Percentiles rank a stretch among this genome's conserved stretches.
Evolutionary conservation across 2,113 vertebrate species (phyloP).

Genomic region (Eolophus roseicapilla): DNA sequence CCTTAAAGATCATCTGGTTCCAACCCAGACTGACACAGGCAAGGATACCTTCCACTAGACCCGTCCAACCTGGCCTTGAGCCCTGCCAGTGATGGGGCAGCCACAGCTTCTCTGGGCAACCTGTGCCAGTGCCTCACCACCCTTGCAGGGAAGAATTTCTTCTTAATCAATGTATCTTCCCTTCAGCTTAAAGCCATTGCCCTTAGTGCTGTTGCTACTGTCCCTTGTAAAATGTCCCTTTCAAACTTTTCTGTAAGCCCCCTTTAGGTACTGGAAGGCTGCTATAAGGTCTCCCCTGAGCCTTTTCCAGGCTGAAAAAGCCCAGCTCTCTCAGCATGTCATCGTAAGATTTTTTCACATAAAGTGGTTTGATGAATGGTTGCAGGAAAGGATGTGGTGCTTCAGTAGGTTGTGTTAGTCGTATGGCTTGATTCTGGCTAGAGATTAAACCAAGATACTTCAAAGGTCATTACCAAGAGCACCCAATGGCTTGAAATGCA

Average conservation of each 20-base stretch:
- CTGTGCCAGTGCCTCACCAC: not conserved
- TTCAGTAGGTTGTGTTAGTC: too few relatives aligned
- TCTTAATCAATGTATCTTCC: not conserved
- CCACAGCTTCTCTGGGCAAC: not conserved
- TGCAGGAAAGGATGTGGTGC: too few relatives aligned
- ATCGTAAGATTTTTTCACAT: not conserved
- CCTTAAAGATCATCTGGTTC: not conserved
- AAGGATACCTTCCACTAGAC: not conserved
- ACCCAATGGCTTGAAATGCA: accelerated
- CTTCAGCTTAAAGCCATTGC: not conserved
- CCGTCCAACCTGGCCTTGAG: not conserved
- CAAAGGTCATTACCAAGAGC: accelerated
- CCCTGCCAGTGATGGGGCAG: not conserved
- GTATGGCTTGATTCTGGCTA: accelerated
- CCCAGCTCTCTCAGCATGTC: not conserved
- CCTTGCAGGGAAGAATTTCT: not conserved
- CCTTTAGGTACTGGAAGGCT: not conserved
- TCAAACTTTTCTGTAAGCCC: not conserved
- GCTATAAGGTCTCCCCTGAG: not conserved
- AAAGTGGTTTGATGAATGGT: not conserved
- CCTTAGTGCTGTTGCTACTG: not conserved
- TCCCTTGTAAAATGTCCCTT: not conserved
- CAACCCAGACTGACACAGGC: not conserved
- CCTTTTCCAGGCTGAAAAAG: not conserved
- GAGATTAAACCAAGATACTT: not conserved